Evolutionary conservation across 2,797 vertebrate genomes (phyloP), one percentile per base, ranked within the genome.

Genomic region (Darevskia mixta): DNA sequence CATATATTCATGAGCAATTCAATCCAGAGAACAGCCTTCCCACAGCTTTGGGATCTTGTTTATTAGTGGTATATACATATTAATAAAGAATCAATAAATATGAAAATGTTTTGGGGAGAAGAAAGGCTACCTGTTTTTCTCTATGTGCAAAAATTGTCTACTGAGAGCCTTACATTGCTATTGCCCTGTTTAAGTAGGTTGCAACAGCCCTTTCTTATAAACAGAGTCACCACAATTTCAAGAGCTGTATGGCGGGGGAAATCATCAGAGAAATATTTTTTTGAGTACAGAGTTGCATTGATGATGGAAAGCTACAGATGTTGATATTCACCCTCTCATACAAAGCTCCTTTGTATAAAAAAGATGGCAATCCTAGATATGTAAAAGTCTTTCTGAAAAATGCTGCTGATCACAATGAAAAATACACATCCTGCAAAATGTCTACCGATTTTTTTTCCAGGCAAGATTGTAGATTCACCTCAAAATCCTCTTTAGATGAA

Each of bases 321-420:
- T 43, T 17, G 23, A 58, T 85, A 61, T 55, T 64, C 83, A 41
- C 13, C 45, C 25, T 75, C 55, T 85, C 29, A 43, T 69, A 17
- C 64, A 82, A 66, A 81, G 58, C 32, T 61, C 38, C 55, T 85
- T 23, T n/a, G 49, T 64, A 84, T 84, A 64, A 76, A 84, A 84
- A 75, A 55, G 49, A 23, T 75, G 32, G 71, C 55, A 84, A 75
- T 20, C 23, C 45, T 75, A 58, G 71, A 61, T 27, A 61, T 41
- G 29, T 49, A 58, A 84, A 73, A 83, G 15, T 15, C 55, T 7
- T 75, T 75, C 32, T 75, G 49, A 75, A 29, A 49, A 67, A 45
- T 69, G 64, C 5, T 43, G 27, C 64, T 45, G 27, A 17, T 82
- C 35, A 10, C 29, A 71, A 6, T 81, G 49, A 64, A 81, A 81